A percentile compares a stretch with the other conserved stretches of the same genome.
phyloP scores from a whole-genome alignment of 2,113 vertebrate species.

The Sphaerodactylus townsendi region DNA sequence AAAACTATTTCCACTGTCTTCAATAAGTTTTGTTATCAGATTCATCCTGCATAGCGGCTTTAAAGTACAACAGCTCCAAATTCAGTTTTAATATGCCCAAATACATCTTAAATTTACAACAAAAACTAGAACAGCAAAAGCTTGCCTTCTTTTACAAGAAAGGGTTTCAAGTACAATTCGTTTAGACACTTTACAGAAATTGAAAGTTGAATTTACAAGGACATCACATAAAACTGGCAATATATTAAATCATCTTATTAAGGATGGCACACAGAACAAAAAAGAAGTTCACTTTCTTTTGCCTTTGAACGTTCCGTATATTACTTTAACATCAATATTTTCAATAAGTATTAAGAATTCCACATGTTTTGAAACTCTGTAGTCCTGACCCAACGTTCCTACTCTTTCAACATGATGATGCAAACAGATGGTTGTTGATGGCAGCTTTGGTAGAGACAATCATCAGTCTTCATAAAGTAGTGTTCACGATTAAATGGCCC shows the following conservation, averaged over 20 bases:
- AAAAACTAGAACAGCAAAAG: background rate
- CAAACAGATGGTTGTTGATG: background rate
- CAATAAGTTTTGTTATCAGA: background rate
- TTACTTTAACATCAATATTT: background rate
- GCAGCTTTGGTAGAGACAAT: conserved; percentile 9
- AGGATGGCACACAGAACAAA: conserved; percentile 39
- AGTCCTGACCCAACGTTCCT: conserved; percentile 11
- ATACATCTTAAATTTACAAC: background rate
- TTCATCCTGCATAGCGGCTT: background rate
- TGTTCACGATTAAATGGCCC: background rate
- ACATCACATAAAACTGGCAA: conserved; percentile 29
- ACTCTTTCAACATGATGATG: background rate
- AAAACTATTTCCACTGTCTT: background rate
- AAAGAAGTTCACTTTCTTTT: background rate
- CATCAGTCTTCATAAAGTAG: background rate
- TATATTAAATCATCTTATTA: conserved; percentile 37
- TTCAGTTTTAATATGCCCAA: background rate
- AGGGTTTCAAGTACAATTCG: background rate
- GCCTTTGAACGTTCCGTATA: conserved; percentile 13
- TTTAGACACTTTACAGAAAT: conserved; percentile 1
- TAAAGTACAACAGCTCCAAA: background rate
- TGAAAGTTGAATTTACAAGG: conserved; percentile 2
- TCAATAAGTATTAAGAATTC: background rate
- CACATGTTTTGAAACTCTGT: background rate
- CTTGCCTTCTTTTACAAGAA: background rate